A percentile compares a stretch with the other conserved stretches of the same genome.
Evolutionary conservation across 2,888 invertebrate species (phyloP).

Genomic region (Agriopis aurantiaria): DNA sequence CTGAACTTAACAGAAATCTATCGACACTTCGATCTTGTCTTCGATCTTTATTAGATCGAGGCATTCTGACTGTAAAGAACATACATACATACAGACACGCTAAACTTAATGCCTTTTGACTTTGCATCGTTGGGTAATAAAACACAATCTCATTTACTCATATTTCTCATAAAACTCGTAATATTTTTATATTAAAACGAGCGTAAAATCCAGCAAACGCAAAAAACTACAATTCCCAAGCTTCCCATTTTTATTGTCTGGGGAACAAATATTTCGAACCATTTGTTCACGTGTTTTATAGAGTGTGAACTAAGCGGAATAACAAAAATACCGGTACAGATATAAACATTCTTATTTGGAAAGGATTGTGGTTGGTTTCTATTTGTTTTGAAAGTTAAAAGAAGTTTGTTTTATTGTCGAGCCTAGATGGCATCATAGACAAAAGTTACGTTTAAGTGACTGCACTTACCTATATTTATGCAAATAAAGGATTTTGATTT

Average conservation of each 20-base stretch:
- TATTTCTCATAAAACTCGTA: background rate
- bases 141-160: background rate
- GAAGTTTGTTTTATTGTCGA: conserved; percentile 1
- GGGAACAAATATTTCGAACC: conserved; percentile 1
- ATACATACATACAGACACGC: too few relatives aligned
- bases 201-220: conserved; percentile 10
- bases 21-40: too few relatives aligned
- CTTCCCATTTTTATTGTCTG: background rate
- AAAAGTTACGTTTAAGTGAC: too few relatives aligned
- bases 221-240: background rate
- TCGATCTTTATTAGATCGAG: too few relatives aligned
- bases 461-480: too few relatives aligned
- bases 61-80: too few relatives aligned
- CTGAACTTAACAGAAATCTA: too few relatives aligned
- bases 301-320: background rate
- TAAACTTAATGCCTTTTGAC: too few relatives aligned
- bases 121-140: too few relatives aligned
- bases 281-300: background rate
- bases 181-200: conserved; percentile 11
- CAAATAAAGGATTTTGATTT: too few relatives aligned
- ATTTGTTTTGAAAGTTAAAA: background rate
- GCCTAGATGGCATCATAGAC: background rate
- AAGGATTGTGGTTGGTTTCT: background rate
- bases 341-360: background rate
- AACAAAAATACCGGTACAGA: background rate